Base-by-base conservation (phyloP, 2,797 vertebrate genomes). In the Jordanella pulchra region DNA sequence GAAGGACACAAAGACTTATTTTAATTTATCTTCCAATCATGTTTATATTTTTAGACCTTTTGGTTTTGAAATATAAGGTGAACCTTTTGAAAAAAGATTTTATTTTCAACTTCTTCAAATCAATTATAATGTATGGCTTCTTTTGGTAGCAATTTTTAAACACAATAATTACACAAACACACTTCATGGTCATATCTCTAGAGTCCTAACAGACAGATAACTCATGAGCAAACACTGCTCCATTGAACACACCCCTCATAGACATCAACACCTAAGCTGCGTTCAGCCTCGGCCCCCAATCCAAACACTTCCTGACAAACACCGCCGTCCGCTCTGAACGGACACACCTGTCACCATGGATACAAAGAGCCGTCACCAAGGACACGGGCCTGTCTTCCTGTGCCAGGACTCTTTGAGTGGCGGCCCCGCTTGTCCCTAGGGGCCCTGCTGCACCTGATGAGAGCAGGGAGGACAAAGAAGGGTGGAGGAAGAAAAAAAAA, bases 261-360 rank as follows among this genome's bases (percentile, higher is more conserved):
- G 76, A 87, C 80, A 72, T 91, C 91, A 92, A 90, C 91, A 91
- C 91, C 87, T 85, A 83, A 86, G 84, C 85, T 69, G 73, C 47
- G 28, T 87, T 82, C 82, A 79, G 86, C 86, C 87, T 84, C 84
- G 55, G 83, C 76, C 45, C 71, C 79, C 78, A 74, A 64, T 83
- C 76, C 75, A 84, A 91, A 87, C 85, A 83, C 86, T 90, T 91
- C 88, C 92, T 89, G 90, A 91, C 88, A 92, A 92, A 93, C 87
- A 90, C 50, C 1, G 68, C 67, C 10, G 76, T 84, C 91, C 67
- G 76, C 83, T 90, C 80, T 45, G 78, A 91, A 89, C 82, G 85
- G 89, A 90, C 91, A 90, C 90, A 90, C 89, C 90, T 92, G 92
- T 93, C 92, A 91, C 89, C 86, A 81, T 72, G 54, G 82, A 87